Conservation (phyloP, 2,113 vertebrate species). For the Vulpes vulpes region DNA sequence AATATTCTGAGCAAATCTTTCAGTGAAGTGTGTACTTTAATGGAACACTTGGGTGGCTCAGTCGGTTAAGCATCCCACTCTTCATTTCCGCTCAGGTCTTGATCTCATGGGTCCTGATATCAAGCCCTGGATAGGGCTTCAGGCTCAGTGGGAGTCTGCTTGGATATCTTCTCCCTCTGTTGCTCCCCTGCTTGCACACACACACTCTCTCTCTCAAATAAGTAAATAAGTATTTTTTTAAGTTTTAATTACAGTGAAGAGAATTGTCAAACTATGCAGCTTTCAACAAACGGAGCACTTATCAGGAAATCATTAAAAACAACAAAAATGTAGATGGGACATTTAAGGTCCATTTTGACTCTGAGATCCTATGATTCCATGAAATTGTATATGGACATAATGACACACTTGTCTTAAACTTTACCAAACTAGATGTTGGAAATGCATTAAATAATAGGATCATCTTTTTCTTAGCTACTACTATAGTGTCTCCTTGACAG, state of each 20-base stretch:
- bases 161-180: background rate
- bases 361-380: background rate
- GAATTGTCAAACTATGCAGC: background rate
- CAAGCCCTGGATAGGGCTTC: background rate
- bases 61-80: background rate
- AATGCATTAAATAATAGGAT: background rate
- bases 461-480: background rate
- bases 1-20: background rate
- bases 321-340: background rate
- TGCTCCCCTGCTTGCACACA: background rate
- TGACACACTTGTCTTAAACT: background rate
- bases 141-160: background rate
- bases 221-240: background rate
- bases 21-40: background rate
- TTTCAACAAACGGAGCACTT: background rate
- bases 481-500: background rate
- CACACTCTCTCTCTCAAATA: background rate
- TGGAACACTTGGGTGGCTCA: background rate
- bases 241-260: background rate
- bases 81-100: background rate
- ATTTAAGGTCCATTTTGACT: background rate
- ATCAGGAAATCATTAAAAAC: slow-evolving; percentile 7
- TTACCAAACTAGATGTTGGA: background rate
- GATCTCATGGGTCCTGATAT: background rate
- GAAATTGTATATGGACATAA: background rate